phyloP scores from a whole-genome alignment of 2,888 invertebrate genomes.

The Hecatera dysodea region DNA sequence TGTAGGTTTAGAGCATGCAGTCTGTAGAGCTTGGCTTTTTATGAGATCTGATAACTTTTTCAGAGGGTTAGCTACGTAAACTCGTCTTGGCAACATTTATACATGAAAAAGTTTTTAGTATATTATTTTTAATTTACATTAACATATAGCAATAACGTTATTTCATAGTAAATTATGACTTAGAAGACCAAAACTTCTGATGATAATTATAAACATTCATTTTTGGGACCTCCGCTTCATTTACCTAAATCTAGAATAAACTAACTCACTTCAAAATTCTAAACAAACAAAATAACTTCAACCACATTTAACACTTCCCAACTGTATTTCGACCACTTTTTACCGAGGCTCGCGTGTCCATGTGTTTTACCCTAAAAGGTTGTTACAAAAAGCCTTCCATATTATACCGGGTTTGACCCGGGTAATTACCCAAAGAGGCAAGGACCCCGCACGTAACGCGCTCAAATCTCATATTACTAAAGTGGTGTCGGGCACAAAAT shows the following conservation, averaged over 20 bases:
- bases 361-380: constrained; percentile 54
- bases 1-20: too few relatives aligned
- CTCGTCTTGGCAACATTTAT: too few relatives aligned
- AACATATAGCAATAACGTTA: too few relatives aligned
- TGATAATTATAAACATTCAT: too few relatives aligned
- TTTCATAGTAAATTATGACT: too few relatives aligned
- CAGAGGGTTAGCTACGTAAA: too few relatives aligned
- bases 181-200: too few relatives aligned
- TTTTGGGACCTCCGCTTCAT: too few relatives aligned
- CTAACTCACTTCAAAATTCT: background rate
- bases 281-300: constrained; percentile 49
- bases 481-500: constrained; percentile 60
- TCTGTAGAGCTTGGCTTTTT: too few relatives aligned
- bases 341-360: constrained; percentile 50
- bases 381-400: constrained; percentile 58
- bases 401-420: constrained; percentile 59
- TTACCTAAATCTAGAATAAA: constrained; percentile 5
- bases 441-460: constrained; percentile 63
- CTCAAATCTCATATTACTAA: constrained; percentile 71
- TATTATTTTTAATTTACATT: too few relatives aligned
- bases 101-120: too few relatives aligned
- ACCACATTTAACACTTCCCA: constrained; percentile 50
- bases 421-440: constrained; percentile 68
- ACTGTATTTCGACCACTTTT: constrained; percentile 48
- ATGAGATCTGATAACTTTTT: too few relatives aligned